Percentiles rank a stretch among this genome's conserved stretches.
Conservation (phyloP, 2,113 vertebrate genomes). For the Heteronetta atricapilla region DNA sequence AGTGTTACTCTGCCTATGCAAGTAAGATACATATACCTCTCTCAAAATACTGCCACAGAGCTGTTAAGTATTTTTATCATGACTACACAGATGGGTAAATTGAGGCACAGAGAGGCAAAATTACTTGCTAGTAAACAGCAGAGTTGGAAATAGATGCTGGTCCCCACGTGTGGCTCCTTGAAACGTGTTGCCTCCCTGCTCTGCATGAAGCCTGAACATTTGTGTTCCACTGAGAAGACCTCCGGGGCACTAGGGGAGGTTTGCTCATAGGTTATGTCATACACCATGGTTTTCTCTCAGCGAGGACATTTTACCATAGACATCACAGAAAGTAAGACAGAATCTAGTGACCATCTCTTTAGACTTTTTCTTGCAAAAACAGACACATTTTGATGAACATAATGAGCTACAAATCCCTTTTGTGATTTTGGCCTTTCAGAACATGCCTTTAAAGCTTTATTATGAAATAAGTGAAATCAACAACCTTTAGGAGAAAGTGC, state of each 20-base stretch:
- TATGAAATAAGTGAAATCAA: constrained; percentile 8
- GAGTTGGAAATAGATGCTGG: neutral
- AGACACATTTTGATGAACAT: neutral
- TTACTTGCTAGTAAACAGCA: constrained; percentile 19
- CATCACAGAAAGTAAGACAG: neutral
- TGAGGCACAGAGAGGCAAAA: constrained; percentile 48
- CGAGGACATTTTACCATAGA: neutral
- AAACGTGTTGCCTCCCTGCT: neutral
- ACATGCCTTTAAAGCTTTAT: constrained; percentile 56
- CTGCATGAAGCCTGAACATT: neutral
- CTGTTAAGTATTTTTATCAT: neutral
- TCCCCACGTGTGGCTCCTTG: neutral
- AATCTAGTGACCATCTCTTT: neutral
- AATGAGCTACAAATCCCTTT: neutral
- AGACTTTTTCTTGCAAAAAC: neutral
- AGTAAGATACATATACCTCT: neutral
- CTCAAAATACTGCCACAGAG: constrained; percentile 3
- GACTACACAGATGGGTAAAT: neutral
- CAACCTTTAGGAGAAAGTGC: constrained; percentile 10
- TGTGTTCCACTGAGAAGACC: neutral
- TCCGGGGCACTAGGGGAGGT: neutral
- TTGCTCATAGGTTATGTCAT: neutral
- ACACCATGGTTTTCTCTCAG: neutral
- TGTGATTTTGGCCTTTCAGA: neutral
- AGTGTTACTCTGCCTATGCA: neutral